These are phyloP conservation scores for Gracilinanus agilis DNA, from an alignment of 2,113 vertebrate genomes.

Conservation along the genomic window DNA sequence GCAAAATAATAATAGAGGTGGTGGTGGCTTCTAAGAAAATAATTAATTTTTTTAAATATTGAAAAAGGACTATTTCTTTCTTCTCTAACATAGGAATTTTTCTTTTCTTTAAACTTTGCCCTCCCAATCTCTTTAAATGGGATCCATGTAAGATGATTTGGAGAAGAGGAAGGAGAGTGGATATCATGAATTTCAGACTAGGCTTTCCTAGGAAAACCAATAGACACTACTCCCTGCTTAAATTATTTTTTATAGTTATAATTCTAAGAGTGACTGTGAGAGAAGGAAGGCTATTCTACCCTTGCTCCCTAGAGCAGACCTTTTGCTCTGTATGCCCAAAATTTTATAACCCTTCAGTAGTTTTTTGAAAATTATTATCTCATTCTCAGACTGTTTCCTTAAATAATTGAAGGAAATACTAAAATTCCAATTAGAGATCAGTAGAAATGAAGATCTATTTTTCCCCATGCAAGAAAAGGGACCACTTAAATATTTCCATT, in stretches of 20 bases:
- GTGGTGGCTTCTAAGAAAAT: too few relatives aligned
- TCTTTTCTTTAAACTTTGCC: not conserved
- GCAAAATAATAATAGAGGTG: too few relatives aligned
- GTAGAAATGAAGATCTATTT: not conserved
- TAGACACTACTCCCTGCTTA: not conserved
- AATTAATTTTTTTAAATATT: too few relatives aligned
- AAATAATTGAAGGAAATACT: not conserved
- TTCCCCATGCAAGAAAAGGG: not conserved
- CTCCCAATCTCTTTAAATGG: not conserved
- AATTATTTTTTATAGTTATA: not conserved
- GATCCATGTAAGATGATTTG: not conserved
- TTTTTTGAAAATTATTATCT: not conserved
- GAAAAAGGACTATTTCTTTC: not conserved
- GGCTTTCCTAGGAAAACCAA: not conserved
- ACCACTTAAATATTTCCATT: not conserved
- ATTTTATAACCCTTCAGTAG: not conserved
- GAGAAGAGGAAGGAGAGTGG: fast-evolving
- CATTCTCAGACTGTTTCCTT: not conserved
- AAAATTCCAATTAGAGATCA: not conserved
- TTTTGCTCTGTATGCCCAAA: too few relatives aligned
- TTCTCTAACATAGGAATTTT: not conserved
- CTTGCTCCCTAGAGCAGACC: too few relatives aligned
- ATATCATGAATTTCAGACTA: not conserved
- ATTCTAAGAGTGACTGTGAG: not conserved
- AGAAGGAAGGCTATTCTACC: not conserved